Conservation (phyloP, 2,888 invertebrate species). For the Papilio gigon region DNA sequence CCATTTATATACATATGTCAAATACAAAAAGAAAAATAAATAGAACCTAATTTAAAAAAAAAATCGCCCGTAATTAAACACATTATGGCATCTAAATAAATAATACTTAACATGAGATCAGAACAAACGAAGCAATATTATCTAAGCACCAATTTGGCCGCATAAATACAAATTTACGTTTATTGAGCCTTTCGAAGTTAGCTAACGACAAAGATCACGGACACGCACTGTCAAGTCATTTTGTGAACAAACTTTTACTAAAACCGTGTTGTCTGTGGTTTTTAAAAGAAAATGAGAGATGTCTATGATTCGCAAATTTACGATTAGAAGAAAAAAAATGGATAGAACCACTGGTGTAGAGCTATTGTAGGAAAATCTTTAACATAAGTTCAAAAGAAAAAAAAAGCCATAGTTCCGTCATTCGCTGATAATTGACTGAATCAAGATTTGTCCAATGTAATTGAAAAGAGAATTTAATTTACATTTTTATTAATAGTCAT, state of each 20-base stretch:
- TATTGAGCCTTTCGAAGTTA: not conserved
- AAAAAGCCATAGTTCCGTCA: constrained; percentile 17
- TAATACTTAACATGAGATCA: constrained; percentile 82
- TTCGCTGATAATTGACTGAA: not conserved
- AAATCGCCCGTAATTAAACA: constrained; percentile 69
- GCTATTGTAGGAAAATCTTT: too few relatives aligned
- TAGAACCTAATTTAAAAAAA: constrained; percentile 65
- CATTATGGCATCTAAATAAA: constrained; percentile 82
- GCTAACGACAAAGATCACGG: not conserved
- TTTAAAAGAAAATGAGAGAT: too few relatives aligned
- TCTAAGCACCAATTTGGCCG: constrained; percentile 68
- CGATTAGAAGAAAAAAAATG: too few relatives aligned
- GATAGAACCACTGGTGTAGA: too few relatives aligned
- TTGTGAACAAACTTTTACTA: too few relatives aligned
- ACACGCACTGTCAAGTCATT: too few relatives aligned
- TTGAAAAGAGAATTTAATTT: constrained; percentile 47
- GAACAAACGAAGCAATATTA: constrained; percentile 71
- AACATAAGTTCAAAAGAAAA: too few relatives aligned
- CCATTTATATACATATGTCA: constrained; percentile 72
- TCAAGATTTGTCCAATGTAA: constrained; percentile 11
- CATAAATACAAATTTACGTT: constrained; percentile 47
- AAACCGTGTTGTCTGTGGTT: too few relatives aligned
- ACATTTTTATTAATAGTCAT: constrained; percentile 45
- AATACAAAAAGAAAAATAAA: constrained; percentile 64
- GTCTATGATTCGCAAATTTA: too few relatives aligned